Conservation (phyloP, 2,797 vertebrate genomes). For the Sorex maritimensis region DNA sequence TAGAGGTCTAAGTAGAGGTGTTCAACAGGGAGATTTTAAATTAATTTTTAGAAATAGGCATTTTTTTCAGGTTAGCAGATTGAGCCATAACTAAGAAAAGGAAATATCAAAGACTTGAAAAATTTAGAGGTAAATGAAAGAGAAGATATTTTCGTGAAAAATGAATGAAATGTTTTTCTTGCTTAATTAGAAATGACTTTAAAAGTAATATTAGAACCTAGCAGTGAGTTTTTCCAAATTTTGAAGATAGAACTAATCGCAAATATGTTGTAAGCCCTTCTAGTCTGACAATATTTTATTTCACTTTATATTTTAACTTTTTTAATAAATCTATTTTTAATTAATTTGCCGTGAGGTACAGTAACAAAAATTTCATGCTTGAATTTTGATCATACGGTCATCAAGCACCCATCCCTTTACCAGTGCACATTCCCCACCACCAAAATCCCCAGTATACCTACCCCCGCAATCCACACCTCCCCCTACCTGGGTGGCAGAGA, state of each 20-base stretch:
- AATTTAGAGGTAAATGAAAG: background rate
- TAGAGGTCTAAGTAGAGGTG: background rate
- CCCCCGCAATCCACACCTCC: too few species aligned
- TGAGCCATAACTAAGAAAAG: background rate
- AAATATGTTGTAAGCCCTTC: background rate
- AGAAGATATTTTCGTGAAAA: background rate
- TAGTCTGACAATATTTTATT: too few species aligned
- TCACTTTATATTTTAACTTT: too few species aligned
- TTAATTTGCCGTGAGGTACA: too few species aligned
- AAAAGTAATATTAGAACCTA: background rate
- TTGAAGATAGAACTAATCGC: background rate
- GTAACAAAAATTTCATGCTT: too few species aligned
- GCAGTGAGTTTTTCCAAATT: background rate
- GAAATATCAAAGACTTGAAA: background rate
- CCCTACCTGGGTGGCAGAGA: too few species aligned
- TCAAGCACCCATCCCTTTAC: too few species aligned
- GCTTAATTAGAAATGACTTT: too few species aligned
- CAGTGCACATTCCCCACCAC: too few species aligned
- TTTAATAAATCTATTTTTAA: too few species aligned
- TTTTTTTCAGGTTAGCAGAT: background rate
- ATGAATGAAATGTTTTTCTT: background rate
- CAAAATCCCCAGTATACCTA: too few species aligned
- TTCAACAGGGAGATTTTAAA: constrained; percentile 27
- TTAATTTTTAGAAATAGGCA: background rate
- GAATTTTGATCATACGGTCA: too few species aligned